phyloP scores from a whole-genome alignment of 35 echinoderm and acorn worm species.

The Ophioderma brevispina region DNA sequence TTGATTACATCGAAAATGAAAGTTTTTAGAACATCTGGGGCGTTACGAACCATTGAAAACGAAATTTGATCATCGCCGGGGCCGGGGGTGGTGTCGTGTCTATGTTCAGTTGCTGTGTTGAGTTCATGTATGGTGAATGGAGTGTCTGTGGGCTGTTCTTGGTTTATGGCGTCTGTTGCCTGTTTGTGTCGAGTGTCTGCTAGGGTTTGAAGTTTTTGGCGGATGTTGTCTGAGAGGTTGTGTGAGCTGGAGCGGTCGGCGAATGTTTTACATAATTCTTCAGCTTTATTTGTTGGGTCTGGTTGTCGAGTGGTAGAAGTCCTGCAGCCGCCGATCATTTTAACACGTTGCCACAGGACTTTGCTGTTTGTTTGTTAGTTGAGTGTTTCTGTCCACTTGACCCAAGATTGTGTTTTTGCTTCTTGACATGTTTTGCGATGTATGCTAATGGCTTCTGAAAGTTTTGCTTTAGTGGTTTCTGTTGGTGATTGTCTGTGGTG shows the following conservation, averaged over 20 bases:
- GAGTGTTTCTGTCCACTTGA: constrained; percentile 13
- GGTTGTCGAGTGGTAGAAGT: not conserved
- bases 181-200: not conserved
- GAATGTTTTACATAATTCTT: constrained; percentile 3
- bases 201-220: not conserved
- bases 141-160: not conserved
- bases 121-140: constrained; percentile 7
- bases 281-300: constrained; percentile 1
- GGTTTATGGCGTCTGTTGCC: not conserved
- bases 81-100: constrained; percentile 12
- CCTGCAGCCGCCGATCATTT: not conserved
- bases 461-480: not conserved
- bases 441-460: constrained; percentile 4
- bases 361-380: not conserved
- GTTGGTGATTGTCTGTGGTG: not conserved
- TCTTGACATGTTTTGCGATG: constrained; percentile 17
- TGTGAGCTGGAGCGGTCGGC: not conserved
- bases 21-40: constrained; percentile 8
- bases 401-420: constrained; percentile 11
- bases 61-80: constrained; percentile 7
- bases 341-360: constrained; percentile 13
- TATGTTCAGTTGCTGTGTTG: not conserved
- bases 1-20: constrained; percentile 16
- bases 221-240: not conserved
- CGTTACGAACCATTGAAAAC: not conserved